Conservation (phyloP, 2,888 invertebrate genomes). For the Teleogryllus oceanicus region DNA sequence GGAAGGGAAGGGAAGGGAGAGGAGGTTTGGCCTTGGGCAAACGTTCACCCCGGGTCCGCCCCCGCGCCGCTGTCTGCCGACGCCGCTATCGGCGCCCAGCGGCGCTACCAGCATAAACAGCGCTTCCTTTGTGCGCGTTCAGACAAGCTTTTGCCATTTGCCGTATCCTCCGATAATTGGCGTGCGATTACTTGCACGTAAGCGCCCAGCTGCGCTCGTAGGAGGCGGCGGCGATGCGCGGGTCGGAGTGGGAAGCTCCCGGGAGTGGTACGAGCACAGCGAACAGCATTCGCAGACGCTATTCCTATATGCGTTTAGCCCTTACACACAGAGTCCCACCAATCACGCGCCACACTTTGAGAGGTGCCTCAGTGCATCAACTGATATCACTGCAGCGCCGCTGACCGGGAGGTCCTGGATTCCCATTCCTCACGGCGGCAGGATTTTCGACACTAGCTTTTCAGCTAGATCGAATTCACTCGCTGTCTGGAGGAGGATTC, state of each 20-base stretch:
- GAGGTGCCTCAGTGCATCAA: too few relatives aligned
- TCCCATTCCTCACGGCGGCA: too few relatives aligned
- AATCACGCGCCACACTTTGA: too few relatives aligned
- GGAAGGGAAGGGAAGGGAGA: too few relatives aligned
- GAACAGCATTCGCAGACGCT: neutral
- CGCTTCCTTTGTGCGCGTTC: constrained; percentile 1
- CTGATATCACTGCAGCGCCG: too few relatives aligned
- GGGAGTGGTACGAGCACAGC: neutral
- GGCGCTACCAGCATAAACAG: neutral
- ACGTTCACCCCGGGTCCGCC: neutral
- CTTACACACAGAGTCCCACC: neutral
- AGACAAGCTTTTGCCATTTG: constrained; percentile 18
- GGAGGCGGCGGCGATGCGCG: too few relatives aligned
- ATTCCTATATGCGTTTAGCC: neutral
- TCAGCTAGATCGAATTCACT: too few relatives aligned
- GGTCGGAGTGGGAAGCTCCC: neutral
- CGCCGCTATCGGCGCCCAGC: neutral
- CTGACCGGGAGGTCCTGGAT: too few relatives aligned
- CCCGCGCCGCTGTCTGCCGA: neutral
- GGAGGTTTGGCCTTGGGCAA: neutral
- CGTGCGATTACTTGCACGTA: neutral
- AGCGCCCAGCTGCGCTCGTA: neutral
- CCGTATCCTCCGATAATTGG: constrained; percentile 9
- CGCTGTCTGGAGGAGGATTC: too few relatives aligned
- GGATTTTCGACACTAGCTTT: too few relatives aligned